Conservation (phyloP, 2,797 vertebrate species). For the Rachycentron canadum region DNA sequence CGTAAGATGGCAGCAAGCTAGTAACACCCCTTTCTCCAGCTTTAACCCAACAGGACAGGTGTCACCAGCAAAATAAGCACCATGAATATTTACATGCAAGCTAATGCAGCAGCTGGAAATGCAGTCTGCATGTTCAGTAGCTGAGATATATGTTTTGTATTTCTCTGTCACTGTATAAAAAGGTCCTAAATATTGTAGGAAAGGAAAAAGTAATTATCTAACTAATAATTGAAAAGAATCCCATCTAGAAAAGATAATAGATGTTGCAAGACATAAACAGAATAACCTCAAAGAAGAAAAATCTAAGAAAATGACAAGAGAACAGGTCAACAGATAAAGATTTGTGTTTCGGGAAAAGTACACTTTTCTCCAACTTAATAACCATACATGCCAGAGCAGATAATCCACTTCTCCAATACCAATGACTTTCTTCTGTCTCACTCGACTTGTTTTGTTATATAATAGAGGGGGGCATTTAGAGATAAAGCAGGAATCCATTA, state of each 20-base stretch:
- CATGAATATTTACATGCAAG: conserved; percentile 60
- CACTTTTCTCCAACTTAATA: conserved; percentile 11
- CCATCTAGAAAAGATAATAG: background rate
- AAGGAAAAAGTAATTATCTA: background rate
- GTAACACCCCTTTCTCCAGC: conserved; percentile 37
- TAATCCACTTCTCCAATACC: conserved; percentile 26
- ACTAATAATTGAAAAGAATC: background rate
- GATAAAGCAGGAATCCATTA: conserved; percentile 69
- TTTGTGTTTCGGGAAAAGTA: conserved; percentile 20
- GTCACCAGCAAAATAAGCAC: conserved; percentile 33
- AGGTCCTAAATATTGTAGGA: background rate
- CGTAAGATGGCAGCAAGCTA: conserved; percentile 49
- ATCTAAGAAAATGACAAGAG: background rate
- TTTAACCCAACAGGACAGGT: conserved; percentile 60
- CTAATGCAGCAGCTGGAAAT: conserved; percentile 11
- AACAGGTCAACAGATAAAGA: conserved; percentile 3
- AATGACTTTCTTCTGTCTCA: conserved; percentile 15
- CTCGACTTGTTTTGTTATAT: conserved; percentile 57
- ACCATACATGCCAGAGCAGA: conserved; percentile 3
- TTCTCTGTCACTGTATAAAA: background rate
- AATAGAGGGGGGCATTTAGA: conserved; percentile 51
- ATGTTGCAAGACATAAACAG: background rate
- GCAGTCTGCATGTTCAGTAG: conserved; percentile 20
- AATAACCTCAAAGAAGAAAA: background rate
- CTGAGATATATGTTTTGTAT: conserved; percentile 7